phyloP scores from a whole-genome alignment of 1,140 invertebrate species.

The Drosophila arawakana region DNA sequence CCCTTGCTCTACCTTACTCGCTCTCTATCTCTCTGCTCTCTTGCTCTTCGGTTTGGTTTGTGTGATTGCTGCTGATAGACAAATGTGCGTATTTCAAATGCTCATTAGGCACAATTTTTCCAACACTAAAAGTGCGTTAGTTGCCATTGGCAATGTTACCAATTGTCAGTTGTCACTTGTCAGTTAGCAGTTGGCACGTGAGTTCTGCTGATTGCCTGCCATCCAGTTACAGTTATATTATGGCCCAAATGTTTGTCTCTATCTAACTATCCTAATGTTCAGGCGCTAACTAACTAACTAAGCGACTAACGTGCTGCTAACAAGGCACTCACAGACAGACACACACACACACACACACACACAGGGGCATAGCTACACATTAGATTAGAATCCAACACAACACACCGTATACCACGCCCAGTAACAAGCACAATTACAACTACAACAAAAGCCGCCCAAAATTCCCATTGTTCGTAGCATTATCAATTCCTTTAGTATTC shows the following conservation, averaged over 20 bases:
- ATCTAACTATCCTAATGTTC: constrained; percentile 46
- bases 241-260: constrained; percentile 12
- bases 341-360: constrained; percentile 12
- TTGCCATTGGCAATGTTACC: constrained; percentile 67
- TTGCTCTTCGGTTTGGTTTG: no score
- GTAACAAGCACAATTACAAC: constrained; percentile 60
- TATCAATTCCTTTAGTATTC: constrained; percentile 77
- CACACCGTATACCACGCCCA: constrained; percentile 45
- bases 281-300: constrained; percentile 65
- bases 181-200: constrained; percentile 49
- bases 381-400: constrained; percentile 31
- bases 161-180: constrained; percentile 62
- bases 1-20: not conserved
- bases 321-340: constrained; percentile 32
- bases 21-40: not conserved
- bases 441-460: constrained; percentile 53
- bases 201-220: constrained; percentile 45
- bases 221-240: constrained; percentile 23
- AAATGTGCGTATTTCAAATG: constrained; percentile 79
- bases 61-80: constrained; percentile 54
- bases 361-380: constrained; percentile 17
- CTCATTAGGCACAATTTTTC: constrained; percentile 77
- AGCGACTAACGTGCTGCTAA: constrained; percentile 57
- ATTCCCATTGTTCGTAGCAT: constrained; percentile 49
- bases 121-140: constrained; percentile 60